A percentile compares a stretch with the other conserved stretches of the same genome.
Conservation (phyloP, 30 jellyfish, hydroid and myxozoan genomes). For the Morbakka virulenta region DNA sequence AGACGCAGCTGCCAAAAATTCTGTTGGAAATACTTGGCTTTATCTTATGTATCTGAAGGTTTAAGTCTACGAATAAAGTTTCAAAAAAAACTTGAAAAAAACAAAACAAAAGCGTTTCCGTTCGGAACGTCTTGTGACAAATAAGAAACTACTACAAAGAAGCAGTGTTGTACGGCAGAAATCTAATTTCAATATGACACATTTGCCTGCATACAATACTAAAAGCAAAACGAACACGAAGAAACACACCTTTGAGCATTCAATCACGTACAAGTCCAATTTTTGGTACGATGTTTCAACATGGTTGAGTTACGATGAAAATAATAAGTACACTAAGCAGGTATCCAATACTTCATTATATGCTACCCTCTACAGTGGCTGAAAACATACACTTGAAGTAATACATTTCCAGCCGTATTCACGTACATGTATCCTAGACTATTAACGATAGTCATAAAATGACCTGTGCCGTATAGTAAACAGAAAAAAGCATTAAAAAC, state of each 20-base stretch:
- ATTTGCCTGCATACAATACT: neutral
- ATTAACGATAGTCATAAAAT: neutral
- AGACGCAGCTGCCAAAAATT: too few relatives aligned
- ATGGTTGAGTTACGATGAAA: neutral
- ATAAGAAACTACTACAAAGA: too few relatives aligned
- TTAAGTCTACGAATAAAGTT: too few relatives aligned
- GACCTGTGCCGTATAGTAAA: too few relatives aligned
- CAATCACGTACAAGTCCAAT: neutral
- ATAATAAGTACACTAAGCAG: neutral
- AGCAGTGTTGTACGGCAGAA: slow-evolving; percentile 1
- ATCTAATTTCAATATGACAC: neutral
- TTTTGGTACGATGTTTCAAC: neutral
- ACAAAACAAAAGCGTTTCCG: too few relatives aligned
- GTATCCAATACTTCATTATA: neutral
- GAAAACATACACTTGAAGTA: too few relatives aligned
- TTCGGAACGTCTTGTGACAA: too few relatives aligned
- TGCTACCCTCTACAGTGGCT: neutral
- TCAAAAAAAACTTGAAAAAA: too few relatives aligned
- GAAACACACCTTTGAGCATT: neutral
- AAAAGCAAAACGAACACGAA: neutral
- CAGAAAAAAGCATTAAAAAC: neutral
- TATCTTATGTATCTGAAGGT: too few relatives aligned
- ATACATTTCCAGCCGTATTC: neutral
- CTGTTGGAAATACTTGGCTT: too few relatives aligned
- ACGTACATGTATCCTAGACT: neutral